Evolutionary conservation across 2,888 invertebrate genomes (phyloP).

Genomic region (Pammene aurita): DNA sequence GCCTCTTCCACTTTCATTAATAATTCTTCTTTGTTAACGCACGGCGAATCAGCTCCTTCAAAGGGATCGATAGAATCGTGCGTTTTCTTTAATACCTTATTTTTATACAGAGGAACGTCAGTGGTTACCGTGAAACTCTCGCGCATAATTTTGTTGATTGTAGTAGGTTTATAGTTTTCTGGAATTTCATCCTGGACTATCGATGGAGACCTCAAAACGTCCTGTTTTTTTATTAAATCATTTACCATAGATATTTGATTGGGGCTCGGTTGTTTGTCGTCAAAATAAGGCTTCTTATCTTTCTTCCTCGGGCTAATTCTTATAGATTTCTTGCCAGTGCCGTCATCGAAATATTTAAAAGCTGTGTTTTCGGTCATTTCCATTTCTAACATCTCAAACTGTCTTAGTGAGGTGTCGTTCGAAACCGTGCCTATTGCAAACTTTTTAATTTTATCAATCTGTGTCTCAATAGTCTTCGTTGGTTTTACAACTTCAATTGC

Average conservation of each 20-base stretch:
- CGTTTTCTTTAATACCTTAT: slow-evolving; percentile 53
- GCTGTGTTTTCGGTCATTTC: slow-evolving; percentile 48
- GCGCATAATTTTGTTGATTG: slow-evolving; percentile 66
- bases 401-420: slow-evolving; percentile 61
- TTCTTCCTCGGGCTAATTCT: slow-evolving; percentile 34
- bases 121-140: slow-evolving; percentile 59
- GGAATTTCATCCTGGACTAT: slow-evolving; percentile 62
- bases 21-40: slow-evolving; percentile 19
- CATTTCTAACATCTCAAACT: slow-evolving; percentile 67
- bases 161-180: slow-evolving; percentile 59
- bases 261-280: slow-evolving; percentile 53
- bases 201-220: slow-evolving; percentile 64
- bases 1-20: slow-evolving; percentile 45
- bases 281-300: slow-evolving; percentile 60
- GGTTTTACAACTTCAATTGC: background rate
- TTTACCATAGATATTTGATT: slow-evolving; percentile 44
- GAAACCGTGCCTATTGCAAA: slow-evolving; percentile 34
- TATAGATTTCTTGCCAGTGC: slow-evolving; percentile 29
- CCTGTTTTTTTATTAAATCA: slow-evolving; percentile 46
- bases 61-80: slow-evolving; percentile 67
- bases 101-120: slow-evolving; percentile 53
- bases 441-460: slow-evolving; percentile 35
- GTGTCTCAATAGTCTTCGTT: slow-evolving; percentile 36
- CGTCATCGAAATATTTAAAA: slow-evolving; percentile 28
- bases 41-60: slow-evolving; percentile 60